Percentiles rank a stretch among this genome's conserved stretches.
Conservation (phyloP, 2,797 vertebrate genomes). For the Calcarius lapponicus region DNA sequence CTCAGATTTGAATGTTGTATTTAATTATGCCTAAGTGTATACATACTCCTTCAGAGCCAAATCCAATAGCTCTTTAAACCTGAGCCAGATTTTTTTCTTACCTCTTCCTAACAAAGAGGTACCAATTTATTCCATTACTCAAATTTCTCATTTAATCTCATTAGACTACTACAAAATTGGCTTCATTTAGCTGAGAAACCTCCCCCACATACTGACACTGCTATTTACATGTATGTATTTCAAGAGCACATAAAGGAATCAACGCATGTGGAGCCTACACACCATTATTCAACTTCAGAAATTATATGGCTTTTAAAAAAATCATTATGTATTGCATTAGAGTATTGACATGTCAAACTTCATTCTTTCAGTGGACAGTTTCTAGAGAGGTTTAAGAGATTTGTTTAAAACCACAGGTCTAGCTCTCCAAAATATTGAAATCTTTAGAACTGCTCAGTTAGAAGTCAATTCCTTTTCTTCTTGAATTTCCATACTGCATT, state of each 20-base stretch:
- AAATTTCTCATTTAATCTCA: slow-evolving; percentile 33
- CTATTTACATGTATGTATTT: not conserved
- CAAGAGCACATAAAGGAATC: not conserved
- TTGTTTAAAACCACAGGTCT: not conserved
- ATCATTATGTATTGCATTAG: not conserved
- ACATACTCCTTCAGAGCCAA: slow-evolving; percentile 14
- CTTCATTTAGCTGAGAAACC: not conserved
- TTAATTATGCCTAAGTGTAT: slow-evolving; percentile 22
- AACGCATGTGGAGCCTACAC: not conserved
- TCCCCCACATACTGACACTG: not conserved
- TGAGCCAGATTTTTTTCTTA: slow-evolving; percentile 6
- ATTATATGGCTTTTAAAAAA: accelerated
- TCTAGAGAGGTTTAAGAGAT: not conserved
- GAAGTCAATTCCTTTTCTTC: not conserved
- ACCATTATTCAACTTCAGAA: not conserved
- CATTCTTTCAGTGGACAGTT: not conserved
- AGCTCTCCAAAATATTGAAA: not conserved
- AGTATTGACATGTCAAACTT: not conserved
- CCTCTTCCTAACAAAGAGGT: slow-evolving; percentile 14
- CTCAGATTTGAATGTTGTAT: slow-evolving; percentile 16
- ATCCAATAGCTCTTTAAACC: slow-evolving; percentile 35
- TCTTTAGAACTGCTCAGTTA: not conserved
- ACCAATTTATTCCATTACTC: slow-evolving; percentile 47
- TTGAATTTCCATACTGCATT: not conserved
- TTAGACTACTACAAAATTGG: not conserved